Conservation (phyloP, 2,797 vertebrate genomes). For the Pteronotus mesoamericanus region DNA sequence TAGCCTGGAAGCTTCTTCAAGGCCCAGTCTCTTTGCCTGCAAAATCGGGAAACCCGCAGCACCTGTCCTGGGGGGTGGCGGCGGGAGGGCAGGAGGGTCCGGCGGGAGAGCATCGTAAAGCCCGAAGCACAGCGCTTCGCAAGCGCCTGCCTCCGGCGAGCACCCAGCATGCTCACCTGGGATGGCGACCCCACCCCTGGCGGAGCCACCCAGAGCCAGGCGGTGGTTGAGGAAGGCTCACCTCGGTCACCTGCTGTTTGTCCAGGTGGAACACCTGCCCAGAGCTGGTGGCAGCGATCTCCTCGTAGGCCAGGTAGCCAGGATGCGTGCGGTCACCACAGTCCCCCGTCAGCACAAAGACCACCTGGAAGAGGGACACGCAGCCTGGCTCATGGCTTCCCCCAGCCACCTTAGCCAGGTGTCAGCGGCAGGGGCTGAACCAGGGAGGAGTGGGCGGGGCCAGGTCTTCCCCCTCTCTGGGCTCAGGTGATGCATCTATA, state of each 20-base stretch:
- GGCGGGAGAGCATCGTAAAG: rapidly evolving
- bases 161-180: rapidly evolving
- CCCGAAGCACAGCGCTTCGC: rapidly evolving
- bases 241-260: conserved; percentile 97
- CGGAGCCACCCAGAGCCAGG: rapidly evolving
- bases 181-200: rapidly evolving
- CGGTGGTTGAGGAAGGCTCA: conserved; percentile 72
- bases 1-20: neutral
- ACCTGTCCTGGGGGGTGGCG: neutral
- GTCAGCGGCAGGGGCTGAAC: rapidly evolving
- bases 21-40: neutral
- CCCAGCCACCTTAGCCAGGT: neutral
- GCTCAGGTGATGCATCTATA: neutral
- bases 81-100: neutral
- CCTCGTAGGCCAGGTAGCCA: conserved; percentile 93
- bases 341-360: conserved; percentile 96
- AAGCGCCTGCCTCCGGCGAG: rapidly evolving
- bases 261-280: conserved; percentile 98
- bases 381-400: rapidly evolving
- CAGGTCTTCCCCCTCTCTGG: neutral
- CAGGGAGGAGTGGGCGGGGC: neutral
- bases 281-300: conserved; percentile 93
- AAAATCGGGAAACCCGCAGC: neutral
- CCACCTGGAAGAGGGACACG: conserved; percentile 83
- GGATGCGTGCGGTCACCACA: conserved; percentile 95